Percentiles rank a stretch among this genome's conserved stretches.
These are phyloP conservation scores for Lasiurus cinereus DNA, from an alignment of 2,113 vertebrate species.

Conservation along the genomic window DNA sequence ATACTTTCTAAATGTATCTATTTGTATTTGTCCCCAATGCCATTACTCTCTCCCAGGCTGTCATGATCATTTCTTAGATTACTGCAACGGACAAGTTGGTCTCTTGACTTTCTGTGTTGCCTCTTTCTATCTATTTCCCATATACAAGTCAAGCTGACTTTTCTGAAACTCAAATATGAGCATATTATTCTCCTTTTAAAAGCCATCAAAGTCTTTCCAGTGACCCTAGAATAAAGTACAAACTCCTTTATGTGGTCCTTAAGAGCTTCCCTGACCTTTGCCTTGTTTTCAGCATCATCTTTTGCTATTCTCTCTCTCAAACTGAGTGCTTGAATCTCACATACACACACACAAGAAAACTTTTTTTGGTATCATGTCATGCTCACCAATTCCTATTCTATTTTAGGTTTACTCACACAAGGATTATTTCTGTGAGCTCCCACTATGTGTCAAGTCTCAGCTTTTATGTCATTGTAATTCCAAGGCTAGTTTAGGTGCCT, in stretches of 20 bases:
- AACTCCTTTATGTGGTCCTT: not conserved
- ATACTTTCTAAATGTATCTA: not conserved
- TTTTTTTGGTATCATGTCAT: not conserved
- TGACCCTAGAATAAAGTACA: not conserved
- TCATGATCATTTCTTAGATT: not conserved
- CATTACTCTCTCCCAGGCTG: not conserved
- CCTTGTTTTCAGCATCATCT: not conserved
- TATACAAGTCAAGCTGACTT: not conserved
- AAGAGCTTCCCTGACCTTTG: not conserved
- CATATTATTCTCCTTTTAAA: not conserved
- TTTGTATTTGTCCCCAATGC: accelerated
- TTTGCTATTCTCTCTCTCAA: not conserved
- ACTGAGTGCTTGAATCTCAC: not conserved
- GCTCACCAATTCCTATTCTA: not conserved
- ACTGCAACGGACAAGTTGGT: not conserved
- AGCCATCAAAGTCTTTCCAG: not conserved
- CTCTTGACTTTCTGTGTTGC: not conserved
- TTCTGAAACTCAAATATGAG: not conserved
- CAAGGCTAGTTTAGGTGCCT: not conserved
- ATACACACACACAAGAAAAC: not conserved
- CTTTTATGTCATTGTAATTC: not conserved
- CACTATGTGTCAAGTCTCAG: not conserved
- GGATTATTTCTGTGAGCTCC: not conserved
- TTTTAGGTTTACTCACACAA: not conserved
- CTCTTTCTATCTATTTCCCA: not conserved